phyloP scores from a whole-genome alignment of 2,797 vertebrate species.

The Xiphophorus birchmanni region DNA sequence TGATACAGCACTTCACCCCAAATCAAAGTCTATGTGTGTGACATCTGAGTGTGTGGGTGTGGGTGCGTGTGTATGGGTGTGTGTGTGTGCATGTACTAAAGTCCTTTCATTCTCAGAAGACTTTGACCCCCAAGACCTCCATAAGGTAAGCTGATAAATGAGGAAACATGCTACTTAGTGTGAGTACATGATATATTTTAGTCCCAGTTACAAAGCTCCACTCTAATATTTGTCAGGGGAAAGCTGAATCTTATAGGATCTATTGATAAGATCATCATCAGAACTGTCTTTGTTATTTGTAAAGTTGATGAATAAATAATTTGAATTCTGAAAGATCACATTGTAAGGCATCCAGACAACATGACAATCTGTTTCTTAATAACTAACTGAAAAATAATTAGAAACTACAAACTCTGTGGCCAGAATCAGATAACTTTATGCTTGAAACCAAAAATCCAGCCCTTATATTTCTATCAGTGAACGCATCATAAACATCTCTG shows the following conservation, averaged over 20 bases:
- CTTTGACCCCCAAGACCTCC: neutral
- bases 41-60: neutral
- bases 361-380: neutral
- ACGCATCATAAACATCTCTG: neutral
- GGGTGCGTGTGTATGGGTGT: neutral
- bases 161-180: neutral
- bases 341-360: neutral
- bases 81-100: neutral
- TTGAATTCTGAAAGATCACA: neutral
- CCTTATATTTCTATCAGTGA: neutral
- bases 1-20: slow-evolving; percentile 25
- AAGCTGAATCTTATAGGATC: neutral
- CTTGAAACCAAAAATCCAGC: neutral
- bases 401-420: neutral
- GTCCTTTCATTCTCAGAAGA: neutral
- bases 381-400: neutral
- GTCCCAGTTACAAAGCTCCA: neutral
- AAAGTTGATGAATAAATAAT: neutral
- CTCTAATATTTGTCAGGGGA: neutral
- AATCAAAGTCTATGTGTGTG: neutral
- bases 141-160: neutral
- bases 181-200: neutral
- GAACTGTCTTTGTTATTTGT: neutral
- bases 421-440: neutral
- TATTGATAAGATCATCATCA: neutral